Percentiles rank a stretch among this genome's conserved stretches.
These are phyloP conservation scores for Esox lucius DNA, from an alignment of 2,797 vertebrate genomes.

Conservation along the genomic window DNA sequence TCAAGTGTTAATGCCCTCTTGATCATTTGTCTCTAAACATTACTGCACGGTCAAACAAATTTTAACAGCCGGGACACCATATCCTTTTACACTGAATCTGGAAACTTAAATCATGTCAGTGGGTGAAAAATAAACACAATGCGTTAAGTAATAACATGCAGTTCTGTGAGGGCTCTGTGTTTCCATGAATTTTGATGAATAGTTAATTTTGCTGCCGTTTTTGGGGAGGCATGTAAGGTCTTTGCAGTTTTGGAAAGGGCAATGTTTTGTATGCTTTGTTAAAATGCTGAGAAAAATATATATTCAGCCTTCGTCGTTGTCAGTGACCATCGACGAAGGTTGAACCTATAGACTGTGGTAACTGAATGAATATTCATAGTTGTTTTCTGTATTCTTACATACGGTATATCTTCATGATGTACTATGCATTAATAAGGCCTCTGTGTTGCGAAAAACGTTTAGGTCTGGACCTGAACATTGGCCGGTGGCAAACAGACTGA, in stretches of 20 bases:
- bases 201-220: not conserved
- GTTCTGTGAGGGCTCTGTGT: not conserved
- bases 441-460: not conserved
- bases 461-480: not conserved
- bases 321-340: too few species aligned
- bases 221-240: not conserved
- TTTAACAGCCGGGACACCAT: not conserved
- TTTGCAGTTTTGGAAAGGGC: not conserved
- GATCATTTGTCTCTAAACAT: slow-evolving; percentile 29
- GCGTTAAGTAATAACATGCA: not conserved
- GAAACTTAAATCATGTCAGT: slow-evolving; percentile 23
- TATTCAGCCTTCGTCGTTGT: not conserved
- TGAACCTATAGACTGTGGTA: slow-evolving; percentile 20
- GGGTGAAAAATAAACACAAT: slow-evolving; percentile 20
- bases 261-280: not conserved
- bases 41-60: not conserved
- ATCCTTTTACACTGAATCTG: slow-evolving; percentile 8
- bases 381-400: slow-evolving; percentile 1
- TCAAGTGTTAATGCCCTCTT: slow-evolving; percentile 38
- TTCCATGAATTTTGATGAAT: not conserved
- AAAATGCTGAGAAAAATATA: not conserved
- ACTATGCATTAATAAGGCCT: not conserved
- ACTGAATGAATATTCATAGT: slow-evolving; percentile 34
- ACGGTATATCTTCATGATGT: not conserved
- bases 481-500: not conserved